These are phyloP conservation scores for Trichechus manatus DNA, from an alignment of 2,113 vertebrate genomes.

Conservation along the genomic window DNA sequence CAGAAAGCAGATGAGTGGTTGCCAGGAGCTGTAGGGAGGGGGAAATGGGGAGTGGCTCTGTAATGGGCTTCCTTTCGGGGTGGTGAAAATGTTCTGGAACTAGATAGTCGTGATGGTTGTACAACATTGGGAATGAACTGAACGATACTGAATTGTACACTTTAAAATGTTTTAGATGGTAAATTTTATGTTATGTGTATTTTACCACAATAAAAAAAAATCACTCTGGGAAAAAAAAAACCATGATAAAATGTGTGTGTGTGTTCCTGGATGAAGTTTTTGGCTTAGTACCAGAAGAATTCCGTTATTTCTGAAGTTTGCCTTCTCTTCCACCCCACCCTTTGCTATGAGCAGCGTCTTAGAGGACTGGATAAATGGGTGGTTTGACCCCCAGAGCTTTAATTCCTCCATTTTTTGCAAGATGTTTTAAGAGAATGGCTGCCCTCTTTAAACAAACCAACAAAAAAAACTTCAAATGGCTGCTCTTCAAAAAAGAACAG, in stretches of 20 bases:
- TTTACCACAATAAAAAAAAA: not conserved
- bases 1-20: not conserved
- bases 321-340: not conserved
- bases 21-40: not conserved
- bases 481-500: conserved; percentile 14
- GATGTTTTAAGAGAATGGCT: not conserved
- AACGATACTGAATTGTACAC: not conserved
- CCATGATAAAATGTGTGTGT: not conserved
- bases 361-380: not conserved
- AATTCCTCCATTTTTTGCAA: not conserved
- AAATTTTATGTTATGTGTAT: not conserved
- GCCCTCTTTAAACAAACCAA: not conserved
- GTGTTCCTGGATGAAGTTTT: not conserved
- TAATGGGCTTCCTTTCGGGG: not conserved
- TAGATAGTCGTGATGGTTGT: not conserved
- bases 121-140: not conserved
- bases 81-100: conserved; percentile 1
- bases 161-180: not conserved
- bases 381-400: not conserved
- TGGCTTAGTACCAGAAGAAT: not conserved
- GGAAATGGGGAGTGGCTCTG: not conserved
- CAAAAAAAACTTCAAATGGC: not conserved
- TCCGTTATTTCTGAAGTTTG: not conserved
- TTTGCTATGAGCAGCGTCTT: not conserved
- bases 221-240: not conserved